Conservation (phyloP, 2,113 vertebrate genomes). For the Spheniscus mendiculus region DNA sequence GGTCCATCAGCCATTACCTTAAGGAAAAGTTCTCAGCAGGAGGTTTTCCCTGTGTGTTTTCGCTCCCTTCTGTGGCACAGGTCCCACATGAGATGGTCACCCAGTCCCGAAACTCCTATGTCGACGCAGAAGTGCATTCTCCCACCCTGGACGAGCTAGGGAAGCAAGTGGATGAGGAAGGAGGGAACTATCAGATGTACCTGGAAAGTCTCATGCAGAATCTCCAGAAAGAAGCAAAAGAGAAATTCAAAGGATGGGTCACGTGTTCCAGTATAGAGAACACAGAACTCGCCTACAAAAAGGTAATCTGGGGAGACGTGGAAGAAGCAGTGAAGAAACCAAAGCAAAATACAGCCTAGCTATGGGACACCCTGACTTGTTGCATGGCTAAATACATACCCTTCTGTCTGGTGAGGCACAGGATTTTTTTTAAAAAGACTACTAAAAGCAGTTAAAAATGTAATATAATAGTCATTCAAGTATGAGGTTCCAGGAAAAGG, state of each 20-base stretch:
- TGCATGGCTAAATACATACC: not conserved
- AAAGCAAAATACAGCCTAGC: not conserved
- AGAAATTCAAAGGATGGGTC: constrained; percentile 96
- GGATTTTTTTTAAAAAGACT: not conserved
- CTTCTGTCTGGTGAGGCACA: not conserved
- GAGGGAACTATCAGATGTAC: constrained; percentile 82
- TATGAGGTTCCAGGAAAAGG: not conserved
- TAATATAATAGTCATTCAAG: not conserved
- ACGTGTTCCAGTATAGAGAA: constrained; percentile 86
- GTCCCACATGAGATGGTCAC: constrained; percentile 92
- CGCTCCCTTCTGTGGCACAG: constrained; percentile 64
- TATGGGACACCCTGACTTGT: not conserved
- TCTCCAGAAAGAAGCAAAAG: constrained; percentile 90
- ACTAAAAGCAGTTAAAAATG: not conserved
- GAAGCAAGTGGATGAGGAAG: constrained; percentile 85
- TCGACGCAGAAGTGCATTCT: constrained; percentile 88
- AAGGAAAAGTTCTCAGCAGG: not conserved
- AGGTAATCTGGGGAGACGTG: constrained; percentile 72
- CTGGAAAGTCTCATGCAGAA: constrained; percentile 86
- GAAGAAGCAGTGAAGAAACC: not conserved
- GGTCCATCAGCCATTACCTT: not conserved
- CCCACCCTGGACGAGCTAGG: constrained; percentile 88
- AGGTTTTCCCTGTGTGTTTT: not conserved
- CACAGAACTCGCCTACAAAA: constrained; percentile 92
- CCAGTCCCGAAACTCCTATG: constrained; percentile 90